Evolutionary conservation across 2,888 invertebrate species (phyloP), one percentile per base, ranked within the genome.

Genomic region (Coelogynopora nodosa): DNA sequence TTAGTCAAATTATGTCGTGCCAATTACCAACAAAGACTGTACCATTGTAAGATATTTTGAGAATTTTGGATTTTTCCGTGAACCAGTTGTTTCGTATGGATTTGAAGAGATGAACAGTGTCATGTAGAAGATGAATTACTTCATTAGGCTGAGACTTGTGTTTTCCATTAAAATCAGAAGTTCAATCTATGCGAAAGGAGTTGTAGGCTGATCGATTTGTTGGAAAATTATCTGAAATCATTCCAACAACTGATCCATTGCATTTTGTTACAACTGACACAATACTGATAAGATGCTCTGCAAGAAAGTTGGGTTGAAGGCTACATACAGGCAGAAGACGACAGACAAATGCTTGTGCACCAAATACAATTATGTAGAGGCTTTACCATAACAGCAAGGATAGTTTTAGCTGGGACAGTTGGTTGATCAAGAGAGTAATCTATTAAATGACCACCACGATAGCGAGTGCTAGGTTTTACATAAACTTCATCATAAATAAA

Each of bases 391-490:
- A 82, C 13, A 29, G 31, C 29, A 2, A 82, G 29, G 82, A 82
- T 82, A 23, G 29, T 82, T 31, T 31, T 82, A 31, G 82, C 82
- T 5, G 82, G 82, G 13, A 2, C 5, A 13, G 29, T 31, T 26
- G 13, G 82, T 13, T 82, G 10, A 29, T 80, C 80, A 27, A 27
- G 2, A n/a, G 82, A 82, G 31, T 82, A 82, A 30, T 30, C 30
- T 2, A 82, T 82, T n/a, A 82, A 31, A 82, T 82, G 82, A 23
- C 31, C 31, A 31, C 82, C 82, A 82, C 29, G 82, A 13, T 31
- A 82, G 5, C 23, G 10, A 82, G 30, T 82, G 30, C 30, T 31
- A 28, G 29, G 82, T 31, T 82, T 82, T 2, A 82, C 82, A 82
- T 13, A 82, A 31, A 28, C 31, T n/a, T 82, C 82, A 31, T 82